A percentile compares a stretch with the other conserved stretches of the same genome.
Conservation (phyloP, 2,113 vertebrate genomes). For the Cebus imitator region DNA sequence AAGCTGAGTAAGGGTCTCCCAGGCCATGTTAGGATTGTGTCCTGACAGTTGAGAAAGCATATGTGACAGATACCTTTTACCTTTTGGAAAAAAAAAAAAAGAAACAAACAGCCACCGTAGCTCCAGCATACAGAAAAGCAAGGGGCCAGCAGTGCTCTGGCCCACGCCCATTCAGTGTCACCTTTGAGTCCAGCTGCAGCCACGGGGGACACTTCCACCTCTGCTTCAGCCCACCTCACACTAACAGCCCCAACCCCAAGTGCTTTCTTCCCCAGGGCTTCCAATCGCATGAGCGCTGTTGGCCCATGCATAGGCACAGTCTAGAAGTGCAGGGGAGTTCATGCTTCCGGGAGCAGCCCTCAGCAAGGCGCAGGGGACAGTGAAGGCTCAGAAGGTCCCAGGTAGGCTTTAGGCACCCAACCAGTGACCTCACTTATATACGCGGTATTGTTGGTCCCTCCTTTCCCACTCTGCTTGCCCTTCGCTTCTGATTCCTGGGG, state of each 20-base stretch:
- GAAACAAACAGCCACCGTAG: background rate
- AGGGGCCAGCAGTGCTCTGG: background rate
- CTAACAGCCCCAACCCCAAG: background rate
- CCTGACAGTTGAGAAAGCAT: background rate
- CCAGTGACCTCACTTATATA: accelerated
- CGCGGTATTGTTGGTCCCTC: background rate
- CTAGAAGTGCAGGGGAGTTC: accelerated
- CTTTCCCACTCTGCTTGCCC: background rate
- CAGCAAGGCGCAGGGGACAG: background rate
- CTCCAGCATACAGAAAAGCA: background rate
- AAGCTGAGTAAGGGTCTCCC: background rate
- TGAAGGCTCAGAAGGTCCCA: background rate
- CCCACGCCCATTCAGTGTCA: background rate
- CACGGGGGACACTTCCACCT: accelerated
- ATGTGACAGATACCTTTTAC: background rate
- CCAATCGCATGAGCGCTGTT: background rate
- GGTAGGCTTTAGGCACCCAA: background rate
- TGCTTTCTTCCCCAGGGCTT: background rate
- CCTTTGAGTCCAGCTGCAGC: background rate
- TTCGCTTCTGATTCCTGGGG: background rate
- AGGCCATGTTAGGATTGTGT: no score
- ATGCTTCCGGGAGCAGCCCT: background rate
- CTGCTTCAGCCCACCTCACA: background rate
- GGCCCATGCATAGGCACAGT: background rate
- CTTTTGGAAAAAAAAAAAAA: background rate